Evolutionary conservation across 2,888 invertebrate species (phyloP).

Genomic region (Drosophila putrida): DNA sequence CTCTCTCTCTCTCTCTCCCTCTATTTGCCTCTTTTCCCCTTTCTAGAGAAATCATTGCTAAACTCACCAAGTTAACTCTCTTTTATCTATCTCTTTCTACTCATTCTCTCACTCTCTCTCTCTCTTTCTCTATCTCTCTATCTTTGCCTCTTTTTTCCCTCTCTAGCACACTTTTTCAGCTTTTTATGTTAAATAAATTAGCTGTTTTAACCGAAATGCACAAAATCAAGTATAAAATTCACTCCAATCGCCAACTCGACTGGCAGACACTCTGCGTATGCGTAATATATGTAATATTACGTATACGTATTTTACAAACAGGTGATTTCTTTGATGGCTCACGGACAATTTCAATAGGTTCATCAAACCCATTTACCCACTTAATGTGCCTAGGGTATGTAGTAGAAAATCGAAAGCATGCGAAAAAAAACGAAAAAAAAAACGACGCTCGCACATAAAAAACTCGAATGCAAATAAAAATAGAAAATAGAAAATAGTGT

Average conservation of each 20-base stretch:
- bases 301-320: not conserved
- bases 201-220: slow-evolving; percentile 32
- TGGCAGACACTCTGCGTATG: not conserved
- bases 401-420: slow-evolving; percentile 26
- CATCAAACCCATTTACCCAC: not conserved
- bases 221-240: slow-evolving; percentile 14
- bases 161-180: not conserved
- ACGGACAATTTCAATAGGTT: not conserved
- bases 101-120: not conserved
- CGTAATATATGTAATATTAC: not conserved
- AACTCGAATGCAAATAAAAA: slow-evolving; percentile 56
- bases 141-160: not conserved
- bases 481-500: slow-evolving; percentile 60
- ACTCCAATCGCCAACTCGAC: not conserved
- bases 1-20: not conserved
- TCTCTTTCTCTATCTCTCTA: not conserved
- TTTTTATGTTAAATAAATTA: slow-evolving; percentile 54
- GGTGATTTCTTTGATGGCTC: not conserved
- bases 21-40: not conserved
- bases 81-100: slow-evolving; percentile 8
- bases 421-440: slow-evolving; percentile 39
- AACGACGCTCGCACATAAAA: slow-evolving; percentile 39
- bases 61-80: slow-evolving; percentile 20
- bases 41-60: no score
- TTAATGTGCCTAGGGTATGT: slow-evolving; percentile 1